phyloP scores from a whole-genome alignment of 2,888 invertebrate genomes.

The Mamestra brassicae region DNA sequence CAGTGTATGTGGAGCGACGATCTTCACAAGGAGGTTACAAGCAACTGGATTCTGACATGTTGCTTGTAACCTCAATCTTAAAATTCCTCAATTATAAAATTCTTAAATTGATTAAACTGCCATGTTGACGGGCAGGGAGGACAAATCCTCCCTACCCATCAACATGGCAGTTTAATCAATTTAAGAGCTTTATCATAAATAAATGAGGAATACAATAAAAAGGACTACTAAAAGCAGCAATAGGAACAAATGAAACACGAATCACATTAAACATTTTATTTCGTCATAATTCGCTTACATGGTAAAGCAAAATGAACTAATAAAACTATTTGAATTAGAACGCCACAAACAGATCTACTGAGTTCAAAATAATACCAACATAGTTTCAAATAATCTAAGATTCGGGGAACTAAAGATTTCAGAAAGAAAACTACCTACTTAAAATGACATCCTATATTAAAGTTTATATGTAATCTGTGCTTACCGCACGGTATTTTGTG shows the following conservation, averaged over 20 bases:
- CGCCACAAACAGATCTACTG: background rate
- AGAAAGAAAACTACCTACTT: slow-evolving; percentile 27
- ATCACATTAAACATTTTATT: slow-evolving; percentile 51
- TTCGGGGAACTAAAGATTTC: background rate
- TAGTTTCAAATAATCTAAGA: background rate
- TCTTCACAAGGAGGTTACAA: background rate
- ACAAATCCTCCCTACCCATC: no score
- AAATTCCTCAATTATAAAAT: no score
- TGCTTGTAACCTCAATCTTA: no score
- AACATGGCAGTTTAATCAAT: no score
- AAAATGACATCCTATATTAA: slow-evolving; percentile 36
- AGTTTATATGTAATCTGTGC: slow-evolving; percentile 42
- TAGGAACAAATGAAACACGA: slow-evolving; percentile 45
- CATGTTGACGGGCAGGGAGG: no score
- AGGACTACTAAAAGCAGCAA: background rate
- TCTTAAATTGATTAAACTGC: no score
- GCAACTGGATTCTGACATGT: no score
- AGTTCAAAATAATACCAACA: background rate
- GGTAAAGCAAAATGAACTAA: slow-evolving; percentile 49
- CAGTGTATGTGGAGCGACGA: background rate
- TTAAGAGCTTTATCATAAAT: no score
- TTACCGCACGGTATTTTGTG: slow-evolving; percentile 51
- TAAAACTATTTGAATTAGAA: slow-evolving; percentile 28
- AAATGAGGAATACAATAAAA: background rate
- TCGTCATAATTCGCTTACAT: slow-evolving; percentile 41